Evolutionary conservation across 2,888 invertebrate genomes (phyloP), one percentile per base, ranked within the genome.

Genomic region (Sialis lutaria): DNA sequence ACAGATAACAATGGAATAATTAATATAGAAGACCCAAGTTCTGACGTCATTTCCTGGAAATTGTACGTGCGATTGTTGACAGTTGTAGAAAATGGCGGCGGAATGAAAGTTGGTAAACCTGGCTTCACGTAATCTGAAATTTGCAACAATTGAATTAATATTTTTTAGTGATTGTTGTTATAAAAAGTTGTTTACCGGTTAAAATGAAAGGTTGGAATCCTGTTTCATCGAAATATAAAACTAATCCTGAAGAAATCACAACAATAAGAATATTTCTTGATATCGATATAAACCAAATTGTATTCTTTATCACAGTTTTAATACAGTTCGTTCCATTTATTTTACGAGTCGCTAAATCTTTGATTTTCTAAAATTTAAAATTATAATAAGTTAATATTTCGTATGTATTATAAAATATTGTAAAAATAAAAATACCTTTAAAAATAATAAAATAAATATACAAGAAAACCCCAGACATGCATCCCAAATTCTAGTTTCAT

Each of bases 261-360:
- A 87, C 85, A 31, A 85, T 77, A 40, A 83, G 67, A 53, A 86
- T 85, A 65, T 85, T 86, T 50, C 86, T 67, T 0, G 80, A 77
- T 31, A 82, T 83, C 49, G 82, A 77, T 43, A 83, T 66, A 57
- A 84, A 70, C 82, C 83, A 84, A 44, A 82, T 67, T 41, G 70
- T 61, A 57, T 79, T 77, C 37, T 71, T 64, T 12, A 73, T 51
- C 6, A 64, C 51, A 44, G 62, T 64, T 54, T 74, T 74, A 48
- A 60, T 53, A 0, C 55, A 42, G 9, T 68, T 67, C 8, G 67
- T 62, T 34, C 69, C 64, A 52, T 70, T 69, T 1, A 58, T 54
- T 46, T 72, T 66, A 22, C 60, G 59, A 1, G 69, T 63, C 3
- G 67, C 61, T 12, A 71, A 2, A 22, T 22, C 22, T 22, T 22